A percentile compares a stretch with the other conserved stretches of the same genome.
phyloP scores from a whole-genome alignment of 2,797 vertebrate genomes.

The Antrozous pallidus region DNA sequence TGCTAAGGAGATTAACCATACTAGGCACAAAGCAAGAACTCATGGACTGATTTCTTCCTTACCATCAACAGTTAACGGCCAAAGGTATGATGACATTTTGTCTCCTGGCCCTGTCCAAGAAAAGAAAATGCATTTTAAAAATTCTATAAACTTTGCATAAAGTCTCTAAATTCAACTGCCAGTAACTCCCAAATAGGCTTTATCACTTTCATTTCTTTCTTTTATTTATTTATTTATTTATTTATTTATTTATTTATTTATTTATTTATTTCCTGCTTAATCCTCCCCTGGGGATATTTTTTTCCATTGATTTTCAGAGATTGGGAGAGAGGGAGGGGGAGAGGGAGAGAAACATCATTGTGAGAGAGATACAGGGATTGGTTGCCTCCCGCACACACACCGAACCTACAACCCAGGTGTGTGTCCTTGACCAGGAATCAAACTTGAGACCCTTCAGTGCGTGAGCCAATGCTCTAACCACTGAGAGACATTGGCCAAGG shows the following conservation, averaged over 20 bases:
- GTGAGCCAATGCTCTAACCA: not conserved
- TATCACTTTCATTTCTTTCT: not conserved
- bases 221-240: too few species aligned
- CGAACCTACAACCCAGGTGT: not conserved
- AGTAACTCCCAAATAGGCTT: not conserved
- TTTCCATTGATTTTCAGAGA: not conserved
- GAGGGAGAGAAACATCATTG: not conserved
- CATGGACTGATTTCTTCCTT: not conserved
- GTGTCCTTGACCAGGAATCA: not conserved
- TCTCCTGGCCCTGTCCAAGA: constrained; percentile 50
- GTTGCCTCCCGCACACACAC: not conserved
- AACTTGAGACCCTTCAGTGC: not conserved
- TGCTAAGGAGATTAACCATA: fast-evolving
- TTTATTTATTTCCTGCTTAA: too few species aligned
- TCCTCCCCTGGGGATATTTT: not conserved
- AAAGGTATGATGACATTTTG: constrained; percentile 44
- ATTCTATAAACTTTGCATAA: not conserved
- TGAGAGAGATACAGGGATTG: not conserved
- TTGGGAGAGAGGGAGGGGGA: not conserved
- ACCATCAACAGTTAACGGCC: not conserved
- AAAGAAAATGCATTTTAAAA: constrained; percentile 11
- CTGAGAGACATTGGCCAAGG: not conserved
- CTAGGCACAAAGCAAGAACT: not conserved
- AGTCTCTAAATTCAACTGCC: not conserved
- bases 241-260: too few species aligned